Evolutionary conservation across 2,888 invertebrate genomes (phyloP).

Genomic region (Neoitamus cyanurus): DNA sequence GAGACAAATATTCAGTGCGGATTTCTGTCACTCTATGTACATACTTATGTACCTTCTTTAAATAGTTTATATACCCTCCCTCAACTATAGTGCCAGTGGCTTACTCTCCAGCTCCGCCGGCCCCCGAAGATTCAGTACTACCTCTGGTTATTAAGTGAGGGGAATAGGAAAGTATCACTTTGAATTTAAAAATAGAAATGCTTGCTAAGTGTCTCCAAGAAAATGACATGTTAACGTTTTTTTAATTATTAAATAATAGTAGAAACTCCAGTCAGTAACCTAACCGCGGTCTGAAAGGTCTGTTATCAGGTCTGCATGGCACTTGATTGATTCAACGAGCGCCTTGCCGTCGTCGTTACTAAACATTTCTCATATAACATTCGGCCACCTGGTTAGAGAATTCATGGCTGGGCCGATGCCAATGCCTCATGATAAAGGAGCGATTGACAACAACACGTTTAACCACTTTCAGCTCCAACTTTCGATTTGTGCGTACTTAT

Average conservation of each 20-base stretch:
- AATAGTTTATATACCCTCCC: too few species aligned
- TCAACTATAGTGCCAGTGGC: too few species aligned
- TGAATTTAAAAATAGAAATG: too few species aligned
- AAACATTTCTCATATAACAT: neutral
- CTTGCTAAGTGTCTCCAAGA: too few species aligned
- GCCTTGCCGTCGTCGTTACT: neutral
- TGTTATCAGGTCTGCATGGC: neutral
- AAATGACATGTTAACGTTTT: neutral
- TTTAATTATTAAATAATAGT: neutral
- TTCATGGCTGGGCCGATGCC: neutral
- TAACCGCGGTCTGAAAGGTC: neutral
- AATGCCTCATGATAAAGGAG: neutral
- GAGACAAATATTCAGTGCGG: too few species aligned
- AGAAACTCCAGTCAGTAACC: neutral
- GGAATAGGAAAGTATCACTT: too few species aligned
- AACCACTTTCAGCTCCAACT: neutral
- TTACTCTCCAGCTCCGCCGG: too few species aligned
- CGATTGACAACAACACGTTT: neutral
- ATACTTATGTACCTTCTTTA: too few species aligned
- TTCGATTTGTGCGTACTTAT: neutral
- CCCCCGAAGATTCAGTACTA: too few species aligned
- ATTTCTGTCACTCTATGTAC: too few species aligned
- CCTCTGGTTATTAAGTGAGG: too few species aligned
- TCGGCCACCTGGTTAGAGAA: neutral
- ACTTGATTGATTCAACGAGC: neutral